Percentiles rank a stretch among this genome's conserved stretches.
Conservation (phyloP, 2,113 vertebrate genomes). For the Podarcis raffonei region DNA sequence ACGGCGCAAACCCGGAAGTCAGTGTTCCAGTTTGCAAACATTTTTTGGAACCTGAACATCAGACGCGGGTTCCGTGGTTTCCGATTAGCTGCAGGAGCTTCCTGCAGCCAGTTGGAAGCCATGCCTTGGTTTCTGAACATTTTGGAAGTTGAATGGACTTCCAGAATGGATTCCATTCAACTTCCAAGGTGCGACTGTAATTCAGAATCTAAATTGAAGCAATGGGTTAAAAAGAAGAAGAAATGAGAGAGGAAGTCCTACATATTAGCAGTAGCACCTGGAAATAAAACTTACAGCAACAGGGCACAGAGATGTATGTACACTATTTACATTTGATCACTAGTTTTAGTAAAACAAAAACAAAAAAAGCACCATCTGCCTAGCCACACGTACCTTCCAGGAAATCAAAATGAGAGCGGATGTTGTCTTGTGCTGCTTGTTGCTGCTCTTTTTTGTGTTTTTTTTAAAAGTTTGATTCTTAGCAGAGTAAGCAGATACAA, state of each 20-base stretch:
- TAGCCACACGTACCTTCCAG: constrained; percentile 80
- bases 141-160: no score
- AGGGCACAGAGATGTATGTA: constrained; percentile 16
- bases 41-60: no score
- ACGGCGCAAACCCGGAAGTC: no score
- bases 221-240: background rate
- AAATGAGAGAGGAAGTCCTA: background rate
- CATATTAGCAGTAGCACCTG: background rate
- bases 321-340: constrained; percentile 69
- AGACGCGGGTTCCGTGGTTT: no score
- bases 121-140: no score
- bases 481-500: constrained; percentile 47
- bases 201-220: background rate
- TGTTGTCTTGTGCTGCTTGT: constrained; percentile 76
- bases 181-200: no score
- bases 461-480: constrained; percentile 66
- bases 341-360: constrained; percentile 73
- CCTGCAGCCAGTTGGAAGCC: no score
- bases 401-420: constrained; percentile 83
- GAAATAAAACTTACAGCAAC: background rate
- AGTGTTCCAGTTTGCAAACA: no score
- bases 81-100: no score
- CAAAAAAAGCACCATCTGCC: constrained; percentile 75
- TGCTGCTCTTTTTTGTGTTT: constrained; percentile 66
- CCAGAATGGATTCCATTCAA: no score